Base-by-base conservation (phyloP, 1,140 invertebrate genomes). In the Drosophila ambigua region DNA sequence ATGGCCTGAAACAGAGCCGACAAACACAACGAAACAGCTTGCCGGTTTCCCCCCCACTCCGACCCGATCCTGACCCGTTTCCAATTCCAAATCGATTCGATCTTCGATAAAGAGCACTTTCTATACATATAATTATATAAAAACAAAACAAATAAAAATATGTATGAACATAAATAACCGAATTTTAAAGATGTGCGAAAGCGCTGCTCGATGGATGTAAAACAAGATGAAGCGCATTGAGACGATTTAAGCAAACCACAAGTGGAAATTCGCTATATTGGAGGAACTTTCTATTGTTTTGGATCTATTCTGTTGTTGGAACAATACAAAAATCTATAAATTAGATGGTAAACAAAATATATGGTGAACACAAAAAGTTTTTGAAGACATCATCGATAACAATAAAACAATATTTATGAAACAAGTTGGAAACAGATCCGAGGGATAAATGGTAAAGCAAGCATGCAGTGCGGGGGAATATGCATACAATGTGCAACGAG, bases 121-220 rank as follows among this genome's bases (percentile, higher is more conserved):
- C 69, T 60, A 62, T 50, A 59, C 62, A 66, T 50, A 64, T 65
- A 65, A 55, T 66, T 66, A 69, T 52, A 67, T 26, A 39, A 31
- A 44, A 43, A 52, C 11, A 44, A 49, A n/a, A 28, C 31, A 52
- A 43, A 23, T 44, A 63, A 43, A 61, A 60, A 76, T 61, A 74
- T 50, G 58, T 45, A 71, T 63, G 77, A 74, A 28, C 43, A 24
- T 54, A 69, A 61, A 82, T 82, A 82, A 82, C 74, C 79, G 79
- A 82, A 82, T 82, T 82, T 82, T 82, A 82, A 69, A 52, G 54
- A 63, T 74, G 73, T 55, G 59, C 64, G 52, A 28, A 72, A 45
- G 15, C 41, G 43, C 39, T 49, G 2, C 23, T 46, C 26, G 41
- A 41, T 51, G 46, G 13, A 71, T 31, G 44, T 69, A 54, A 44